Percentiles rank a stretch among this genome's conserved stretches.
phyloP scores from a whole-genome alignment of 2,888 invertebrate genomes.

The Eristalinus aeneus region DNA sequence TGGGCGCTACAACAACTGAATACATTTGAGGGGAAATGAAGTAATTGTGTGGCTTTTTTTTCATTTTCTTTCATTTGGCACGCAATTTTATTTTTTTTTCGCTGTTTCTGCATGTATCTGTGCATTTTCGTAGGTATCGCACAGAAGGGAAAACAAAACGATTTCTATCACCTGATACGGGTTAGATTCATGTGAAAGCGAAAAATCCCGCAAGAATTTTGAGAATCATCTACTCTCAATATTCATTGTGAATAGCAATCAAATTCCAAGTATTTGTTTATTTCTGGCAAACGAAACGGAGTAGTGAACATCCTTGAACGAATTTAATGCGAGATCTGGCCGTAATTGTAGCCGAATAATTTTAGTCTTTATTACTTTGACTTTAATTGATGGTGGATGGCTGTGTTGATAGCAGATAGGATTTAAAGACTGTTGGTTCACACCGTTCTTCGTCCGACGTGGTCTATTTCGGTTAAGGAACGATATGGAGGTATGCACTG shows the following conservation, averaged over 20 bases:
- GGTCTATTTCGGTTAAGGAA: not conserved
- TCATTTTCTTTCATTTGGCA: conserved; percentile 25
- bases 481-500: not conserved
- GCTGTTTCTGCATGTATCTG: not conserved
- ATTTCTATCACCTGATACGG: conserved; percentile 41
- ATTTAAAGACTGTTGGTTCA: not conserved
- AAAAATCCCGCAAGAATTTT: too few species aligned
- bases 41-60: conserved; percentile 3
- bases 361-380: not conserved
- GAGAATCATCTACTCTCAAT: too few species aligned
- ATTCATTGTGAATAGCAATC: not conserved
- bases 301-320: not conserved
- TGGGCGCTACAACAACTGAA: conserved; percentile 9
- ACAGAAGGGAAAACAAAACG: conserved; percentile 32
- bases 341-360: not conserved
- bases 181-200: not conserved
- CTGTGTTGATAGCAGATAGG: not conserved
- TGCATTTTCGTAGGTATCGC: conserved; percentile 14
- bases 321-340: not conserved
- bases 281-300: not conserved
- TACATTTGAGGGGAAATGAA: conserved; percentile 38
- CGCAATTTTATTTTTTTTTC: conserved; percentile 22
- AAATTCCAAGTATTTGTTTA: not conserved
- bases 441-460: not conserved
- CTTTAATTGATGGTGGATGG: not conserved